Evolutionary conservation across 2,113 vertebrate genomes (phyloP).

Genomic region (Nanorana parkeri): DNA sequence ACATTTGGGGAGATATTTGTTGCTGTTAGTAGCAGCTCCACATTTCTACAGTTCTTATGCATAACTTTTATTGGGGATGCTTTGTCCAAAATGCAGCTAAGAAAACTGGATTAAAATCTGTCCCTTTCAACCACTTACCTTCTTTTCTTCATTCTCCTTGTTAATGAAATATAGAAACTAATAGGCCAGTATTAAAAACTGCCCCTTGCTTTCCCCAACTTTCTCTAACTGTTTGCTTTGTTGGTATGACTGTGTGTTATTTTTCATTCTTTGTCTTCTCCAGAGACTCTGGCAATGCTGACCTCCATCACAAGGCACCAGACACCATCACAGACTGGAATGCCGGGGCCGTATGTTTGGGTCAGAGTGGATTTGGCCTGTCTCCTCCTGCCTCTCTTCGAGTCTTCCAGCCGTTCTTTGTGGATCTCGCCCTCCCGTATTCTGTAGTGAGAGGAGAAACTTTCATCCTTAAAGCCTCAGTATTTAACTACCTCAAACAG

Average conservation of each 20-base stretch:
- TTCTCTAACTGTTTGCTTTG: background rate
- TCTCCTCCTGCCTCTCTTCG: slow-evolving; percentile 70
- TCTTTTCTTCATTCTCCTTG: no score
- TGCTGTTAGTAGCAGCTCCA: no score
- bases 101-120: no score
- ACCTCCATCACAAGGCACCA: slow-evolving; percentile 72
- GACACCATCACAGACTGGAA: slow-evolving; percentile 86
- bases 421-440: slow-evolving; percentile 86
- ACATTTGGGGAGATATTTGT: no score
- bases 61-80: no score
- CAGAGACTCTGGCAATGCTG: slow-evolving; percentile 64
- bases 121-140: no score
- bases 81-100: no score
- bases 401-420: slow-evolving; percentile 84
- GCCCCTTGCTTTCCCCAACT: background rate
- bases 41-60: no score
- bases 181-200: no score
- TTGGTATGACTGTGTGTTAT: background rate
- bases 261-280: slow-evolving; percentile 27
- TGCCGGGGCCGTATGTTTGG: slow-evolving; percentile 81
- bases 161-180: no score
- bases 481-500: slow-evolving; percentile 78
- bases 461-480: slow-evolving; percentile 85
- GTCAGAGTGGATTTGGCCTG: slow-evolving; percentile 79
- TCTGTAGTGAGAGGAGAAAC: slow-evolving; percentile 84